phyloP scores from a whole-genome alignment of 2,113 vertebrate genomes.

The Hystrix cristata region DNA sequence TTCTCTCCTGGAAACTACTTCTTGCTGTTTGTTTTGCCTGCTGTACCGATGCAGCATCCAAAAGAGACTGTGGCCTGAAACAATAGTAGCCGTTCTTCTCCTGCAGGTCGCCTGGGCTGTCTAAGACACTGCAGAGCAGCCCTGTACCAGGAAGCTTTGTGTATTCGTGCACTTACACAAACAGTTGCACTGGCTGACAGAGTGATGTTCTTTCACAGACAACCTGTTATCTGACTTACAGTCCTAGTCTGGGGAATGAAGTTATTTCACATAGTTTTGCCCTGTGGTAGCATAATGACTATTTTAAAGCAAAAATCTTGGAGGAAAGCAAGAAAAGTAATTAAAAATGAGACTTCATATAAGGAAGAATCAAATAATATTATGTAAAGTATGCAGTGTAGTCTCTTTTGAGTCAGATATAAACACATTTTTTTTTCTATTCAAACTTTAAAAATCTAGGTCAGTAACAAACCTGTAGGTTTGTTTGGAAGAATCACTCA shows the following conservation, averaged over 20 bases:
- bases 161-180: conserved; percentile 9
- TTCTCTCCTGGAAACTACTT: conserved; percentile 63
- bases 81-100: conserved; percentile 44
- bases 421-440: conserved; percentile 59
- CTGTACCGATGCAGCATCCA: conserved; percentile 8
- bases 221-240: conserved; percentile 58
- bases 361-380: conserved; percentile 64
- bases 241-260: conserved; percentile 44
- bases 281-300: conserved; percentile 35
- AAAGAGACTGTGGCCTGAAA: conserved; percentile 60
- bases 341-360: conserved; percentile 65
- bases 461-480: conserved; percentile 53
- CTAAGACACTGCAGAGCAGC: background rate
- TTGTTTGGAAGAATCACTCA: conserved; percentile 5
- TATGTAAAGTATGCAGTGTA: conserved; percentile 54
- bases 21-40: conserved; percentile 67
- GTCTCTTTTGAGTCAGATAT: conserved; percentile 53
- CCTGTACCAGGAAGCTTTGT: background rate
- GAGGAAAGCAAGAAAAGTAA: conserved; percentile 59
- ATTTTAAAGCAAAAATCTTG: conserved; percentile 64
- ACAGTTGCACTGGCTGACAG: conserved; percentile 54
- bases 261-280: conserved; percentile 64
- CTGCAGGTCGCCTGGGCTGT: conserved; percentile 12
- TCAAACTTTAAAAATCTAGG: conserved; percentile 34
- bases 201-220: background rate